Percentiles rank a stretch among this genome's conserved stretches.
phyloP scores from a whole-genome alignment of 2,888 invertebrate genomes.

The Harpalus rubripes region DNA sequence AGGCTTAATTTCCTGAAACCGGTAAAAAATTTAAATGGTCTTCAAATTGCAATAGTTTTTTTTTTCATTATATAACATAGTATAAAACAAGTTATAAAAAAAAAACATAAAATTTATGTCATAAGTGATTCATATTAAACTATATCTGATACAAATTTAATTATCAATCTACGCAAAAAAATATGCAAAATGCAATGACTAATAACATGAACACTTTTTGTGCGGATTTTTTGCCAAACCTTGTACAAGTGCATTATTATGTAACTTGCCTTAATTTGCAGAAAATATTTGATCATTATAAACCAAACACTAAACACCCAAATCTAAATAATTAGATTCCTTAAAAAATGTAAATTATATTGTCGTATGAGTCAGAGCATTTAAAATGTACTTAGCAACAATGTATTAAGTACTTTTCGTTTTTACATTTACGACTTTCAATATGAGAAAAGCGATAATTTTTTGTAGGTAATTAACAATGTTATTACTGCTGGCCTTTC shows the following conservation, averaged over 20 bases:
- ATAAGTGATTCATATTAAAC: neutral
- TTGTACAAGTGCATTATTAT: slow-evolving; percentile 35
- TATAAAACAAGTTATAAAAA: neutral
- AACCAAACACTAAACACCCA: slow-evolving; percentile 19
- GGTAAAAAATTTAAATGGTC: too few species aligned
- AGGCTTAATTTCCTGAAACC: too few species aligned
- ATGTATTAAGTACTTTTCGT: slow-evolving; percentile 48
- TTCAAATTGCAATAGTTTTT: too few species aligned
- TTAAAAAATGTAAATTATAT: slow-evolving; percentile 32
- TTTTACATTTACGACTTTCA: slow-evolving; percentile 45
- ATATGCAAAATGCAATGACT: slow-evolving; percentile 43
- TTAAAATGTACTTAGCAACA: slow-evolving; percentile 53
- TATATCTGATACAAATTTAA: neutral
- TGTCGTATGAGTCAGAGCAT: slow-evolving; percentile 23
- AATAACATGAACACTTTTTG: slow-evolving; percentile 37
- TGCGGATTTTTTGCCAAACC: slow-evolving; percentile 23
- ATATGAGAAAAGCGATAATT: slow-evolving; percentile 52
- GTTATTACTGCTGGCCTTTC: slow-evolving; percentile 46
- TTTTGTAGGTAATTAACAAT: slow-evolving; percentile 48
- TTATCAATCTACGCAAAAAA: neutral
- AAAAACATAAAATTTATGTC: neutral
- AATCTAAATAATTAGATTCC: slow-evolving; percentile 34
- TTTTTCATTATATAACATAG: neutral
- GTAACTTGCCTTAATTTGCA: slow-evolving; percentile 4
- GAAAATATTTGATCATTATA: slow-evolving; percentile 25